These are phyloP conservation scores for Silurus lanzhouensis DNA, from an alignment of 2,797 vertebrate genomes.

Conservation along the genomic window DNA sequence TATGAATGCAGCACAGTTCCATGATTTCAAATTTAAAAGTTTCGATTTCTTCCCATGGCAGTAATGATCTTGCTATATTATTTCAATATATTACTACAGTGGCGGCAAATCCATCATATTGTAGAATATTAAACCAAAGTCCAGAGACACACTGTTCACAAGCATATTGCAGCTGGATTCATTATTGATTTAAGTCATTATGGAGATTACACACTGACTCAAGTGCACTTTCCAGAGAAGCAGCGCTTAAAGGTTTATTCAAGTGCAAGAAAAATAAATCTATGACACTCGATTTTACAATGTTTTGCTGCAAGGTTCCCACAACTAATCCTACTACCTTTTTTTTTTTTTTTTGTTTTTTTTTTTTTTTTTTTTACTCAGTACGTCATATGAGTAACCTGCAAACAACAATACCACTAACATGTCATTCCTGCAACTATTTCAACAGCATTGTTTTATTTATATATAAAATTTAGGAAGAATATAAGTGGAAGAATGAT, in stretches of 20 bases:
- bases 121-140: constrained; percentile 49
- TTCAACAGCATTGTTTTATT: neutral
- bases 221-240: constrained; percentile 28
- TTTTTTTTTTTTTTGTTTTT: neutral
- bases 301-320: neutral
- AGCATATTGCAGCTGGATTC: constrained; percentile 29
- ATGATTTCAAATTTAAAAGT: constrained; percentile 53
- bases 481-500: neutral
- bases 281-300: neutral
- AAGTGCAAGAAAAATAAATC: neutral
- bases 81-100: constrained; percentile 51
- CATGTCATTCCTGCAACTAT: neutral
- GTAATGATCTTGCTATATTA: constrained; percentile 55
- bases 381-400: neutral
- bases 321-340: neutral
- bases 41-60: constrained; percentile 38
- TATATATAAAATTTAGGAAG: neutral
- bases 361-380: neutral
- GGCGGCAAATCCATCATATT: constrained; percentile 46
- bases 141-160: constrained; percentile 34
- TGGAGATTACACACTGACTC: constrained; percentile 26
- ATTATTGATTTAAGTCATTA: constrained; percentile 39
- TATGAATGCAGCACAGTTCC: constrained; percentile 34
- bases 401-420: neutral
- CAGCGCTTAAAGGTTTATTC: neutral